Percentiles rank a stretch among this genome's conserved stretches.
Conservation (phyloP, 2,113 vertebrate species). For the Campylomormyrus numenius region DNA sequence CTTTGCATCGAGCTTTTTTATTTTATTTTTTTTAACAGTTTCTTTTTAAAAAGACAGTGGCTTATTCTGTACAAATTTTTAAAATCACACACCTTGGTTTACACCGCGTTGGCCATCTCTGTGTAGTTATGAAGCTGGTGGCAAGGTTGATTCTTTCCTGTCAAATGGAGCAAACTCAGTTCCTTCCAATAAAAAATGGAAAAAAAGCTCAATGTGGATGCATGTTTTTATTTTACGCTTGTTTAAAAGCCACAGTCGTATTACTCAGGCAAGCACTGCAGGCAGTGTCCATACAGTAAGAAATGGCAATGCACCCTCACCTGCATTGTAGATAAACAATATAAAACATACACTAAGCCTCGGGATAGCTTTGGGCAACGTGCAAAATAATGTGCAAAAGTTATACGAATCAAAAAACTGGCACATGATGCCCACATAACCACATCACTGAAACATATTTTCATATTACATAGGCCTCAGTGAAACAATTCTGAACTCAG, state of each 20-base stretch:
- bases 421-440: not conserved
- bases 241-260: constrained; percentile 8
- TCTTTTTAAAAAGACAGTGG: constrained; percentile 93
- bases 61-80: constrained; percentile 86
- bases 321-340: constrained; percentile 24
- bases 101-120: constrained; percentile 68
- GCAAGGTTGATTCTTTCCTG: constrained; percentile 81
- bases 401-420: constrained; percentile 11
- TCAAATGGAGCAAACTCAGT: constrained; percentile 65
- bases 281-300: not conserved
- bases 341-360: not conserved
- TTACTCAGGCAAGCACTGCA: not conserved
- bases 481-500: not conserved
- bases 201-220: constrained; percentile 24
- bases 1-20: constrained; percentile 52
- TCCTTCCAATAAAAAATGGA: constrained; percentile 81
- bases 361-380: not conserved
- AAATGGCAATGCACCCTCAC: constrained; percentile 3
- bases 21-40: constrained; percentile 68
- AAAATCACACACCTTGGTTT: constrained; percentile 62
- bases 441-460: not conserved
- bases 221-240: not conserved
- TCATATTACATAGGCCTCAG: not conserved
- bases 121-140: constrained; percentile 76
- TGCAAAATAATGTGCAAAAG: not conserved